Conservation (phyloP, 2,113 vertebrate genomes). For the Zosterops japonicus region DNA sequence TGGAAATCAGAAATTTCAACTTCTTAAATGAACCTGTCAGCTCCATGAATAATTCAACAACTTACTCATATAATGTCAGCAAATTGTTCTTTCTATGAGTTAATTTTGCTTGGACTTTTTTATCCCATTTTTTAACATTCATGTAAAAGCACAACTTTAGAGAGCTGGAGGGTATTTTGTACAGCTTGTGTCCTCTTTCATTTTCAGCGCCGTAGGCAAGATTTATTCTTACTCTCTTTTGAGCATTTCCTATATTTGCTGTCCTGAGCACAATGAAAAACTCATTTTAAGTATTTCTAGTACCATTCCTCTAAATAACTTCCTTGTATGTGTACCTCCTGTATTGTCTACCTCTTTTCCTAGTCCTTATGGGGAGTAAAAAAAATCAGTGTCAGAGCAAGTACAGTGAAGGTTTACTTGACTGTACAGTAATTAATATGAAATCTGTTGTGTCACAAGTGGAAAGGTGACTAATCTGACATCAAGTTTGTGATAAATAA, state of each 20-base stretch:
- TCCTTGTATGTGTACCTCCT: background rate
- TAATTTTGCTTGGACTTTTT: background rate
- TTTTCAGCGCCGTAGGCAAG: background rate
- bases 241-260: background rate
- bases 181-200: background rate
- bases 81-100: background rate
- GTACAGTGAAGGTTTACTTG: background rate
- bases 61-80: background rate
- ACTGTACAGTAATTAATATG: background rate
- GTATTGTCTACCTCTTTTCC: background rate
- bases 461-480: background rate
- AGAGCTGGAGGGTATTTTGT: background rate
- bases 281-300: background rate
- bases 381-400: background rate
- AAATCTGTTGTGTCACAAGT: background rate
- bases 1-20: background rate
- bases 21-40: background rate
- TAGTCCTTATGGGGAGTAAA: background rate
- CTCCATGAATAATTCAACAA: background rate
- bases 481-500: fast-evolving
- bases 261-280: background rate
- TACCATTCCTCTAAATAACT: background rate
- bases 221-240: background rate
- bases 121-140: background rate
- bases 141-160: background rate